These are phyloP conservation scores for Leguminivora glycinivorella DNA, from an alignment of 1,140 invertebrate species.

Conservation along the genomic window DNA sequence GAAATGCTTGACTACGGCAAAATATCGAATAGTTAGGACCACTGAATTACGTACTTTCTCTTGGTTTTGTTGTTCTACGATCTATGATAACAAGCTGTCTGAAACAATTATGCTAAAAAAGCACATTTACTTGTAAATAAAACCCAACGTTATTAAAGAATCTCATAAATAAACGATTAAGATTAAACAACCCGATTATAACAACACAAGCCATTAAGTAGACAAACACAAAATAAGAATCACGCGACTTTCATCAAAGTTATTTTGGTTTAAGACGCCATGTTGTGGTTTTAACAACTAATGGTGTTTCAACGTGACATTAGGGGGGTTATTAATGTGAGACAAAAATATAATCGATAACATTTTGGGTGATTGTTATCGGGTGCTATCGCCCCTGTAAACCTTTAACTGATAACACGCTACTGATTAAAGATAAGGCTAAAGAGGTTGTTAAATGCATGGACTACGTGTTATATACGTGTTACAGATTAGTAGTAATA, in stretches of 20 bases:
- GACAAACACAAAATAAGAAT: neutral
- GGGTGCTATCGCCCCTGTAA: constrained; percentile 58
- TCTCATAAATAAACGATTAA: too few relatives aligned
- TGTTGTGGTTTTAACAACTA: neutral
- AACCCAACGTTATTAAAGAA: too few relatives aligned
- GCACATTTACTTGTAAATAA: too few relatives aligned
- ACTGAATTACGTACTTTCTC: neutral
- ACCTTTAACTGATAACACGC: constrained; percentile 62
- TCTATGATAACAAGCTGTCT: neutral
- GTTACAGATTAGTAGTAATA: too few relatives aligned
- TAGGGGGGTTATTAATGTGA: neutral
- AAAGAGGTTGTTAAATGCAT: constrained; percentile 8
- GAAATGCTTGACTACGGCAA: too few relatives aligned
- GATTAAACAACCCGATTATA: neutral
- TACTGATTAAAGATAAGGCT: constrained; percentile 62
- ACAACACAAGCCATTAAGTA: neutral
- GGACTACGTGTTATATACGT: neutral
- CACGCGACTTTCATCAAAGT: neutral
- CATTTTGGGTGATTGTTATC: constrained; percentile 66
- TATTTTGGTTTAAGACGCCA: constrained; percentile 3
- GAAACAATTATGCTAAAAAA: too few relatives aligned
- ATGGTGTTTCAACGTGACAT: neutral
- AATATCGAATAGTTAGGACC: constrained; percentile 27
- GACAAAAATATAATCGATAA: constrained; percentile 68
- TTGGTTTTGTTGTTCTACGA: neutral